Conservation (phyloP, 1,140 invertebrate species). For the Halesus radiatus region DNA sequence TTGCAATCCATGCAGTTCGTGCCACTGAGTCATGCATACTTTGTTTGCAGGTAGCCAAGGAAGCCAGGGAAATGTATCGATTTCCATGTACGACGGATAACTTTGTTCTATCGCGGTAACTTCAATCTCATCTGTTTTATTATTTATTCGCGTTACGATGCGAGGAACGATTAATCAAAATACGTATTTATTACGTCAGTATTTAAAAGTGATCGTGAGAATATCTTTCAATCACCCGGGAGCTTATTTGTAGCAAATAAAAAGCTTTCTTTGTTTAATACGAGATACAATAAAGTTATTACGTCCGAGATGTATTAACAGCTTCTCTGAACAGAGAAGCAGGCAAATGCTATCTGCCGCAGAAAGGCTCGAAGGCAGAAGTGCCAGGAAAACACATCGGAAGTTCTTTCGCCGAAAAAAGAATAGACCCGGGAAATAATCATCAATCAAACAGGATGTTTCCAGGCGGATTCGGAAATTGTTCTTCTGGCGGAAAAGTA, state of each 20-base stretch:
- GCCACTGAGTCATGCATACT: not conserved
- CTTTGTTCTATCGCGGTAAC: not conserved
- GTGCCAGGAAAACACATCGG: slow-evolving; percentile 9
- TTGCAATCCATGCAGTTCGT: not conserved
- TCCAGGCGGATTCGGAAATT: slow-evolving; percentile 37
- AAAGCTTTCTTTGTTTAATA: slow-evolving; percentile 6
- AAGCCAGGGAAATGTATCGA: not conserved
- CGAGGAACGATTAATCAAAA: no score
- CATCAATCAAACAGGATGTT: slow-evolving; percentile 49
- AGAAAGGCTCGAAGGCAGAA: not conserved
- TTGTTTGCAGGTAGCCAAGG: not conserved
- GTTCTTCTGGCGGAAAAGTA: slow-evolving; percentile 32
- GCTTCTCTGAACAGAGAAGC: slow-evolving; percentile 2
- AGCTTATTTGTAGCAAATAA: not conserved
- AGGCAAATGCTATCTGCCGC: slow-evolving; percentile 32
- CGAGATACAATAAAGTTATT: slow-evolving; percentile 17
- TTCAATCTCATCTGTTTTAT: not conserved
- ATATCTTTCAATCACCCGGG: not conserved
- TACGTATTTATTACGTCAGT: no score
- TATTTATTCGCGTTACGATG: no score
- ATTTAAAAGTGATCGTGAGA: no score
- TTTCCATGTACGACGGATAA: not conserved
- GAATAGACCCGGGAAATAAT: slow-evolving; percentile 40
- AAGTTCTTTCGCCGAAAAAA: slow-evolving; percentile 33
- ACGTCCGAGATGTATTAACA: not conserved